phyloP scores from a whole-genome alignment of 2,888 invertebrate species.

The Dicyrtomina minuta region DNA sequence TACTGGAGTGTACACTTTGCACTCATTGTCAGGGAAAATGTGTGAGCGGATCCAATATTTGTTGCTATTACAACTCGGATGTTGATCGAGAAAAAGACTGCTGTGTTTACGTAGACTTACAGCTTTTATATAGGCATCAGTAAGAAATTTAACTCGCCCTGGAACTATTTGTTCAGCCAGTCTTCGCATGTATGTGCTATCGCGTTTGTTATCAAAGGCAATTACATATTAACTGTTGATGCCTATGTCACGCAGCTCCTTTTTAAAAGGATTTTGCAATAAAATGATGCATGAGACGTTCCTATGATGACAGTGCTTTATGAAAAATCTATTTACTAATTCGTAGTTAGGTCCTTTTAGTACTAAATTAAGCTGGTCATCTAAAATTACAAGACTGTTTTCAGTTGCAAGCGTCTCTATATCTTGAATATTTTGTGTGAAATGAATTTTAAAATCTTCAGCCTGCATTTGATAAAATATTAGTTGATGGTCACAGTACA shows the following conservation, averaged over 20 bases:
- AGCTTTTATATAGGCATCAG: not conserved
- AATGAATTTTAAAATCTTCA: too few species aligned
- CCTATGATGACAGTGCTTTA: not conserved
- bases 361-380: not conserved
- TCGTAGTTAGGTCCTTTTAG: too few species aligned
- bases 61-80: not conserved
- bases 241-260: too few species aligned
- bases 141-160: not conserved
- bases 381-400: not conserved
- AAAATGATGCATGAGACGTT: not conserved
- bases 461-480: not conserved
- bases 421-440: too few species aligned
- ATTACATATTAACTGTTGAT: too few species aligned
- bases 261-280: slow-evolving; percentile 1
- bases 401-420: too few species aligned
- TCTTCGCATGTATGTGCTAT: not conserved
- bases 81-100: not conserved
- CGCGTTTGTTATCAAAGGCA: too few species aligned
- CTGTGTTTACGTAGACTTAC: too few species aligned
- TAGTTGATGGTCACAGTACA: too few species aligned
- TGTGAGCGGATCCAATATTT: not conserved
- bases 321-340: too few species aligned
- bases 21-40: too few species aligned
- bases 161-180: not conserved
- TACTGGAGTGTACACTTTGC: not conserved